Evolutionary conservation across 2,113 vertebrate species (phyloP), one percentile per base, ranked within the genome.

Genomic region (Falcunculus frontatus): DNA sequence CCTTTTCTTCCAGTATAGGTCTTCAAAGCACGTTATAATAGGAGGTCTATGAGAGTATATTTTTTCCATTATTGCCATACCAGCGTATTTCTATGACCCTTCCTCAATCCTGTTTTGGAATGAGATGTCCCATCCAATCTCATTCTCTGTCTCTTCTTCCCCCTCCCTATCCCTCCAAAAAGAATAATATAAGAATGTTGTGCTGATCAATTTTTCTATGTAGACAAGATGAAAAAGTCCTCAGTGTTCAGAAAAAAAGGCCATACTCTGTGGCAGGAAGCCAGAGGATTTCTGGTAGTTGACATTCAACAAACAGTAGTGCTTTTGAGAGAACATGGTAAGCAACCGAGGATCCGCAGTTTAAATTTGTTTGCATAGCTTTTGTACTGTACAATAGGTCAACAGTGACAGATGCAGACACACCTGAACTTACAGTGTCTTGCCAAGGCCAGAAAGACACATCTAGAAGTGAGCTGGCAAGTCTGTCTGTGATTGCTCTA

Each of bases 91-190:
- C 46, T 77, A 7, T 46, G 29, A 63, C 32, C 11, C 30, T 65
- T 49, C 3, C 8, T 89, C 33, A 73, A 26, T 15, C 7, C 10
- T 56, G 13, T 52, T 84, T 64, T 21, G 1, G 63, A 83, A 87
- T 52, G 35, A 27, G 10, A 44, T 59, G 6, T 42, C 80, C 50
- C 50, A 75, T 80, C 9, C 8, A 89, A 67, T n/a, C 14, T 7
- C 13, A 32, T 75, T 70, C 27, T 69, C 53, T 33, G 4, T 42
- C 33, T 16, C 20, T 46, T 60, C 16, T 41, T 73, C 2, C 22
- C 13, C 11, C 16, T n/a, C 18, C 8, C 9, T 26, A 9, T 4
- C 3, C 32, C 32, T 10, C 3, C 0, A 7, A 18, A 59, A 65
- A 49, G 12, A 57, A 25, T n/a, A 57, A 39, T 7, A 18, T 18